These are phyloP conservation scores for Ptychadena robeensis DNA, from an alignment of 2,797 vertebrate genomes.

Conservation along the genomic window DNA sequence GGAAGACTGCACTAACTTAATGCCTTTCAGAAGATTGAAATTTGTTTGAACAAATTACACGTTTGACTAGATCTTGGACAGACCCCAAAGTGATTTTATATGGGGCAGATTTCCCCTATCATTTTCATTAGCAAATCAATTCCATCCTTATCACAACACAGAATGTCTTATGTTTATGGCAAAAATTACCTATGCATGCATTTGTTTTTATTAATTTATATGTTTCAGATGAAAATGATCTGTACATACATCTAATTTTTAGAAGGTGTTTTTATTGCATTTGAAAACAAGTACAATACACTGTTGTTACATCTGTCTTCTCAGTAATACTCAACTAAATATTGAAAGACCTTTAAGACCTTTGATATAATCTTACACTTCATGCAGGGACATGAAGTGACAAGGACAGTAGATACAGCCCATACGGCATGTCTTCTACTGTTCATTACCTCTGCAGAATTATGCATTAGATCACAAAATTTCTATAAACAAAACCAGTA, in stretches of 20 bases:
- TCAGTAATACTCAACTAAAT: background rate
- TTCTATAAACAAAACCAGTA: background rate
- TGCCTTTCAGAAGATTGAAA: background rate
- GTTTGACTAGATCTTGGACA: too few species aligned
- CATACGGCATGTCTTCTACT: background rate
- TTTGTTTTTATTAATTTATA: too few species aligned
- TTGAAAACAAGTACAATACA: background rate
- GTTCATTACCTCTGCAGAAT: background rate
- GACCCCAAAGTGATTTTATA: too few species aligned
- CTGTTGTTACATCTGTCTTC: background rate
- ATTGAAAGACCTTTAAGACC: background rate
- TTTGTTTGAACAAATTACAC: background rate
- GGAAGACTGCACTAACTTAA: background rate
- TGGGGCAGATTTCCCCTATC: background rate
- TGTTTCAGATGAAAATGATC: too few species aligned
- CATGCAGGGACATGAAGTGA: too few species aligned
- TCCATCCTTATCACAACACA: background rate
- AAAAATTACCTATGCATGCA: background rate
- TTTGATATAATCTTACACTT: background rate
- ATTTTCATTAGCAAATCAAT: background rate
- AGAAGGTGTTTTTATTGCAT: background rate
- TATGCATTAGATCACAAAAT: background rate
- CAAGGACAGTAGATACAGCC: background rate
- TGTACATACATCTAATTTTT: background rate
- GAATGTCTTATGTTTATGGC: constrained; percentile 6